These are phyloP conservation scores for Dorcus hopei DNA, from an alignment of 2,888 invertebrate species.

Conservation along the genomic window DNA sequence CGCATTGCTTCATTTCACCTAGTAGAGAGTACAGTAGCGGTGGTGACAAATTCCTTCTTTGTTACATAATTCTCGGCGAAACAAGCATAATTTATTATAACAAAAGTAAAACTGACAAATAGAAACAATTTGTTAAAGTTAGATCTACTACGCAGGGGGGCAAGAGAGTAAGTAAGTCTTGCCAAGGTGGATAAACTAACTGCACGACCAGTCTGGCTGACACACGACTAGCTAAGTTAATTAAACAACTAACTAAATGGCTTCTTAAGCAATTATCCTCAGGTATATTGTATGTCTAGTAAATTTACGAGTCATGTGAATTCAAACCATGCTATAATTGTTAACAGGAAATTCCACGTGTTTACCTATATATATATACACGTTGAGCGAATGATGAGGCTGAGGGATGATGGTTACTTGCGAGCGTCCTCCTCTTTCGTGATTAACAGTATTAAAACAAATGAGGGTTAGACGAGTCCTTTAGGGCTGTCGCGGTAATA, in stretches of 20 bases:
- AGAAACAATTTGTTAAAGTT: too few relatives aligned
- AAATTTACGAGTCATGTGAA: constrained; percentile 36
- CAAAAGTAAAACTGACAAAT: background rate
- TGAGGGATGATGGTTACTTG: background rate
- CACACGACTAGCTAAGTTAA: constrained; percentile 35
- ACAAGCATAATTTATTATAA: background rate
- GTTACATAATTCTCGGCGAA: background rate
- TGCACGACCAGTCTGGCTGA: constrained; percentile 35
- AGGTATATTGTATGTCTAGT: constrained; percentile 41
- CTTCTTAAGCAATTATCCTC: constrained; percentile 44
- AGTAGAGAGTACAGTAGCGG: constrained; percentile 7
- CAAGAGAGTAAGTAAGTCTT: background rate
- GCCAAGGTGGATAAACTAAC: constrained; percentile 33
- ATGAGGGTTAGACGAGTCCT: constrained; percentile 33
- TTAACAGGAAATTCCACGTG: constrained; percentile 14
- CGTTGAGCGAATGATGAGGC: constrained; percentile 1
- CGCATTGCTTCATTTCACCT: constrained; percentile 20
- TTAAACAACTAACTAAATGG: constrained; percentile 30
- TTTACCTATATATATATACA: constrained; percentile 6
- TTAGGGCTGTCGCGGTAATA: constrained; percentile 46
- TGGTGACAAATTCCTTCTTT: constrained; percentile 1
- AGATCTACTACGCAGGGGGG: too few relatives aligned
- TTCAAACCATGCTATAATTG: constrained; percentile 15
- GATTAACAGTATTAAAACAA: constrained; percentile 30
- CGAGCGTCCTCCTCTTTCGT: constrained; percentile 19